Percentiles rank a stretch among this genome's conserved stretches.
Conservation (phyloP, 2,888 invertebrate genomes). For the Sphaerophoria rueppellii region DNA sequence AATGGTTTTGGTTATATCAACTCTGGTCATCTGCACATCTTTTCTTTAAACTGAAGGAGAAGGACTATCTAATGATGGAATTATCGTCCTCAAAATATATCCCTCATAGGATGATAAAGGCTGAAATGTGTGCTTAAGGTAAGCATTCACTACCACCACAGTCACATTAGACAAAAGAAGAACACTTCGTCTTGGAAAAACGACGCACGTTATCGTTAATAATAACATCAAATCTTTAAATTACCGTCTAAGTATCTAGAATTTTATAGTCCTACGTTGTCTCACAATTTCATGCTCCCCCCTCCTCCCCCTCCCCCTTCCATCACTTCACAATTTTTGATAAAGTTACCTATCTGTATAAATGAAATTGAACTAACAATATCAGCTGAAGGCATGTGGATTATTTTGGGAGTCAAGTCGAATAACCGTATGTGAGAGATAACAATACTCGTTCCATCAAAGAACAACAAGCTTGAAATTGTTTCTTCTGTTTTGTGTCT, state of each 20-base stretch:
- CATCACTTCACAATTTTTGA: neutral
- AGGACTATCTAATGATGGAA: slow-evolving; percentile 48
- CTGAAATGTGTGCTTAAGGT: slow-evolving; percentile 37
- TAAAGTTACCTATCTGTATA: neutral
- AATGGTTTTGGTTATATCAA: neutral
- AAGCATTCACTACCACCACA: neutral
- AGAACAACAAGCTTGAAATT: slow-evolving; percentile 26
- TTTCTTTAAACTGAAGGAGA: neutral
- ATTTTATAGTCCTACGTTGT: slow-evolving; percentile 55
- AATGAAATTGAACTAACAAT: neutral
- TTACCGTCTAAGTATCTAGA: slow-evolving; percentile 59
- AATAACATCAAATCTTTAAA: slow-evolving; percentile 61
- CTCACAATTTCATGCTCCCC: slow-evolving; percentile 11
- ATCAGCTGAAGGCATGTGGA: slow-evolving; percentile 34
- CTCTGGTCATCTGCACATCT: neutral
- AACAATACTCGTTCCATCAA: slow-evolving; percentile 39
- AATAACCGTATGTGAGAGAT: slow-evolving; percentile 41
- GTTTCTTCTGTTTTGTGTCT: slow-evolving; percentile 14
- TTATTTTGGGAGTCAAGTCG: slow-evolving; percentile 13
- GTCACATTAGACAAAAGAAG: neutral
- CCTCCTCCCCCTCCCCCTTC: too few relatives aligned
- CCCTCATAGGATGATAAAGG: slow-evolving; percentile 38
- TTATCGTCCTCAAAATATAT: slow-evolving; percentile 49
- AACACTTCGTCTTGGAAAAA: neutral
- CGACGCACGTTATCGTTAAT: slow-evolving; percentile 47